Evolutionary conservation across 2,888 invertebrate genomes (phyloP).

Genomic region (Digitonthophagus gazella): DNA sequence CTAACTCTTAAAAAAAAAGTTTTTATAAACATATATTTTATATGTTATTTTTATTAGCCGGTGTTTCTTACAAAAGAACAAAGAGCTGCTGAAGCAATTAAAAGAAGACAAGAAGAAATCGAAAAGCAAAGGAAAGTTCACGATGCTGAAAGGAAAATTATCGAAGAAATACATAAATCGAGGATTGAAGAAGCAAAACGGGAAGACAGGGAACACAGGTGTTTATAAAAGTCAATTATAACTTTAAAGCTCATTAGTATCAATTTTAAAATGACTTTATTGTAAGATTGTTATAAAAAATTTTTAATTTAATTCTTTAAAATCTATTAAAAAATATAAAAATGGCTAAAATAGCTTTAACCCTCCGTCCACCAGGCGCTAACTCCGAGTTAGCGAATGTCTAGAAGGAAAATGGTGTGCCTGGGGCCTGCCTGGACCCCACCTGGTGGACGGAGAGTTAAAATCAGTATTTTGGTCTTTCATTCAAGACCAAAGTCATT

Average conservation of each 20-base stretch:
- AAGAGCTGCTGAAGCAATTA: constrained; percentile 84
- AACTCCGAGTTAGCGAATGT: too few relatives aligned
- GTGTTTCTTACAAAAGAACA: constrained; percentile 97
- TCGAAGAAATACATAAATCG: constrained; percentile 41
- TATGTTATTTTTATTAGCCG: constrained; percentile 57
- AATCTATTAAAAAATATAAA: too few relatives aligned
- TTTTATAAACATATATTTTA: background rate
- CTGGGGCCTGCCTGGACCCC: too few relatives aligned
- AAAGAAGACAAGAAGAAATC: constrained; percentile 85
- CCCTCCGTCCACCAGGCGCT: too few relatives aligned
- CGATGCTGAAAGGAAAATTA: constrained; percentile 60
- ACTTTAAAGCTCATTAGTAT: background rate
- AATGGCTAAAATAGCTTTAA: too few relatives aligned
- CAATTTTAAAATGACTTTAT: too few relatives aligned
- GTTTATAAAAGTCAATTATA: background rate
- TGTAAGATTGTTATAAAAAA: too few relatives aligned
- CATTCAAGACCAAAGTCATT: too few relatives aligned
- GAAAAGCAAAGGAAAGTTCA: constrained; percentile 72
- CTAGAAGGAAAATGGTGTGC: too few relatives aligned
- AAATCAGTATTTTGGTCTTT: too few relatives aligned
- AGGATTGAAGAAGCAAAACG: constrained; percentile 42
- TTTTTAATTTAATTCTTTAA: too few relatives aligned
- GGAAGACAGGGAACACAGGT: constrained; percentile 43
- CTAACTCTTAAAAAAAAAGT: background rate
- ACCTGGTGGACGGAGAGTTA: too few relatives aligned